Base-by-base conservation (phyloP, 2,797 vertebrate genomes). In the Enteromius viviparus region DNA sequence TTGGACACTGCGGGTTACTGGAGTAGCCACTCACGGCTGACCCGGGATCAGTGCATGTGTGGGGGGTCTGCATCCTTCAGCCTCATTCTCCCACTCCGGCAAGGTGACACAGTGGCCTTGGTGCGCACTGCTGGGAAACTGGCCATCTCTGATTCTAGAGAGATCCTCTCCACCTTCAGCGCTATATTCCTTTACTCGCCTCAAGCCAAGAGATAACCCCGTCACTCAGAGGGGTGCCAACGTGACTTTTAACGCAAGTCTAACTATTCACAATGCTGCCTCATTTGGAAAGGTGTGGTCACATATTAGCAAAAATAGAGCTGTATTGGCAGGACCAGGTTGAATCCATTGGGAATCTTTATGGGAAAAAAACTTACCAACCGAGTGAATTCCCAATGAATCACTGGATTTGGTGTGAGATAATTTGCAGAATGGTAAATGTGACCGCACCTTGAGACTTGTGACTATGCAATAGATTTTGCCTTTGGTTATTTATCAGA, bases 81-180 rank as follows among this genome's bases (percentile, higher is more conserved):
- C 88, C 93, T 98, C 3, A 92, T 99, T 42, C 91, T 99, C 78
- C 95, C 96, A 6, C 92, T 99, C 88, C 96, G 92, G 87, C 95
- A 94, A 23, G 97, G 97, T 62, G 97, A 99, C 0, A 94, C 94
- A 0, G 96, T 99, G 78, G 95, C 95, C 0, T 83, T 99, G 0
- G 94, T 98, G 0, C 94, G 96, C 86, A 99, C 96, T 0, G 93
- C 95, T 58, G 98, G 98, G 86, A 95, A 93, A 74, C 90, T 99
- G 84, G 97, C 96, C 53, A 93, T 96, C 78, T 96, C 96, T 0
- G 95, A 97, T 89, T 95, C 96, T 72, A 94, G 95, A 0, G 98
- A 99, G 91, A 95, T 98, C 92, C 96, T 97, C 68, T 98, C 97
- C 87, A 99, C 97, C 0, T 99, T 94, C 89, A 98, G 97, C 45